A percentile compares a stretch with the other conserved stretches of the same genome.
Conservation (phyloP, 2,113 vertebrate species). For the Puffinus mauretanicus region DNA sequence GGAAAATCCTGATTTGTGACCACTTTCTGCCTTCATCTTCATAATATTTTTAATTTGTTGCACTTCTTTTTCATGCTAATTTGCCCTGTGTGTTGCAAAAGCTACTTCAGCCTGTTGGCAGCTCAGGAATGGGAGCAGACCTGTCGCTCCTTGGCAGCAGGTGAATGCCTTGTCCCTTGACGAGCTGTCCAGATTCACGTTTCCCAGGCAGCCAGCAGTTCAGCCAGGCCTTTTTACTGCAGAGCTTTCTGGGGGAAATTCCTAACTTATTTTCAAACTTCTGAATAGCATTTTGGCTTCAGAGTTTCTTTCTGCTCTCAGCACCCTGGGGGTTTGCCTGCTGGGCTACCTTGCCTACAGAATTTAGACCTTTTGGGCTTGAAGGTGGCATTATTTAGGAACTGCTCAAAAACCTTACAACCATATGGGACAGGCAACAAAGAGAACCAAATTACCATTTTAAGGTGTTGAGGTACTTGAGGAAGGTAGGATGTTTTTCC, state of each 20-base stretch:
- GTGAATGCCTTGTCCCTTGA: conserved; percentile 3
- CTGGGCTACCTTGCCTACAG: not conserved
- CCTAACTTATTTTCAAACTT: not conserved
- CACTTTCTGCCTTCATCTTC: not conserved
- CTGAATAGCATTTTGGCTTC: not conserved
- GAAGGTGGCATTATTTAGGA: not conserved
- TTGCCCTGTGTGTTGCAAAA: not conserved
- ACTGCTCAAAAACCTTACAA: not conserved
- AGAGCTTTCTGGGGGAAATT: not conserved
- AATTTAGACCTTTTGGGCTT: not conserved
- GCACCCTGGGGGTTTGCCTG: not conserved
- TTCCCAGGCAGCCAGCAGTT: not conserved
- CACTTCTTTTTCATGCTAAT: conserved; percentile 11
- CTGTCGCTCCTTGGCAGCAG: conserved; percentile 36
- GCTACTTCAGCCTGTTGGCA: not conserved
- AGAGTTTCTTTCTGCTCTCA: not conserved
- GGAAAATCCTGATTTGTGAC: not conserved
- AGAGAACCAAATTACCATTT: not conserved
- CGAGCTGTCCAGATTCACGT: not conserved
- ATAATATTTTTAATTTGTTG: not conserved
- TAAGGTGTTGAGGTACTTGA: not conserved
- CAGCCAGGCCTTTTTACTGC: not conserved
- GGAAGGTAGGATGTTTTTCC: not conserved
- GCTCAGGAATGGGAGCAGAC: conserved; percentile 18
- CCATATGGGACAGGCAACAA: not conserved